Evolutionary conservation across 2,113 vertebrate species (phyloP).

Genomic region (Furnarius figulus): DNA sequence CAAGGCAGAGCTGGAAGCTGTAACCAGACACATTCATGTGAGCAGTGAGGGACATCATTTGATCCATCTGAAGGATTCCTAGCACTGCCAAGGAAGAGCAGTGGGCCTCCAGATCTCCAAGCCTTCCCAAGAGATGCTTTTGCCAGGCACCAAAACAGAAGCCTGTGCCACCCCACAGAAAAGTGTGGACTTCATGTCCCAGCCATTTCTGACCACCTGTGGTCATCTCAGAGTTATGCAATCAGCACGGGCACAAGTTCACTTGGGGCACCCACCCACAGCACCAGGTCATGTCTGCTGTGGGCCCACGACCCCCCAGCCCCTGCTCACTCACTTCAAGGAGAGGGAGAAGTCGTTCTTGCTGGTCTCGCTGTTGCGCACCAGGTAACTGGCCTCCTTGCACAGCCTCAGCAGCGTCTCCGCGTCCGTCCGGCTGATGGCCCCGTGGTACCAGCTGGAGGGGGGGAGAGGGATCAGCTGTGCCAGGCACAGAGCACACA

Average conservation of each 20-base stretch:
- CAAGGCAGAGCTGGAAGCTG: background rate
- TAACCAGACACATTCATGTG: background rate
- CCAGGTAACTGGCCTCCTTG: slow-evolving; percentile 97
- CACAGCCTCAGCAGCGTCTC: slow-evolving; percentile 94
- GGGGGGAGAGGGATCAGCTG: background rate
- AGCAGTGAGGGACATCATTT: background rate
- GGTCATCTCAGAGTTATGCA: background rate
- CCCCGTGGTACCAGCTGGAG: slow-evolving; percentile 95
- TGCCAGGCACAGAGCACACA: background rate
- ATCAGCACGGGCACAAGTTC: accelerated
- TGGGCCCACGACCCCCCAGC: background rate
- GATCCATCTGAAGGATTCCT: background rate
- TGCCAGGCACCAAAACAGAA: background rate
- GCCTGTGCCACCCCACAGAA: background rate
- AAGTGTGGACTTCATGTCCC: background rate
- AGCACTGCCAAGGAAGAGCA: background rate
- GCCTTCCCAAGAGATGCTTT: background rate
- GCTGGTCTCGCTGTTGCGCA: slow-evolving; percentile 98
- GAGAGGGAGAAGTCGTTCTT: slow-evolving; percentile 98
- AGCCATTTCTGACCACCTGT: background rate
- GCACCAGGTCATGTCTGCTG: background rate
- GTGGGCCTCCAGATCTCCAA: background rate
- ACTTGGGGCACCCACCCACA: accelerated
- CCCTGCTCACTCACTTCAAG: slow-evolving; percentile 86
- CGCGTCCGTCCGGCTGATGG: slow-evolving; percentile 93